These are phyloP conservation scores for Hesperia comma DNA, from an alignment of 2,888 invertebrate genomes.

Conservation along the genomic window DNA sequence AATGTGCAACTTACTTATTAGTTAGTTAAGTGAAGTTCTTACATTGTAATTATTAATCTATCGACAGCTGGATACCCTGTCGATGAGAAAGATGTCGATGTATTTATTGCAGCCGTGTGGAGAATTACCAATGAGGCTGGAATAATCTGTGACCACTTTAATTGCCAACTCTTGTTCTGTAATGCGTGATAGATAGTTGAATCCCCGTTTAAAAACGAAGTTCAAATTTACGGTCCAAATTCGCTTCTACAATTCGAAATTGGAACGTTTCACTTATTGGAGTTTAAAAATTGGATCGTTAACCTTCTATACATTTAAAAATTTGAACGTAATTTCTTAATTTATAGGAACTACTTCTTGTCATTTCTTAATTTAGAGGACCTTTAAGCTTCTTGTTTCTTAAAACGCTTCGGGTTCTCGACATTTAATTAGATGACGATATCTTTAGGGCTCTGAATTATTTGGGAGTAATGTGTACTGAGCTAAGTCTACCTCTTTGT, in stretches of 20 bases:
- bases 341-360: too few species aligned
- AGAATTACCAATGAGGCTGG: conserved; percentile 28
- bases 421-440: too few species aligned
- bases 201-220: neutral
- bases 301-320: neutral
- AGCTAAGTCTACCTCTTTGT: neutral
- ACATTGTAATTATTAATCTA: conserved; percentile 24
- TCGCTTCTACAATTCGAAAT: neutral
- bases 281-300: neutral
- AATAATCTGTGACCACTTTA: conserved; percentile 26
- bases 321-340: neutral
- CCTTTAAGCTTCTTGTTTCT: too few species aligned
- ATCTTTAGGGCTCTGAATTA: too few species aligned
- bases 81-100: conserved; percentile 33
- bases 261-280: neutral
- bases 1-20: neutral
- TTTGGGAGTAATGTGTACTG: too few species aligned
- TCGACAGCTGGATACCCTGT: conserved; percentile 25
- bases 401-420: too few species aligned
- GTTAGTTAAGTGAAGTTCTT: conserved; percentile 7
- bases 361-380: too few species aligned
- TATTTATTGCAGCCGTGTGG: conserved; percentile 38
- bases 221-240: neutral
- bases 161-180: conserved; percentile 27
- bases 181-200: neutral